These are phyloP conservation scores for Anniella stebbinsi DNA, from an alignment of 2,797 vertebrate genomes.

Conservation along the genomic window DNA sequence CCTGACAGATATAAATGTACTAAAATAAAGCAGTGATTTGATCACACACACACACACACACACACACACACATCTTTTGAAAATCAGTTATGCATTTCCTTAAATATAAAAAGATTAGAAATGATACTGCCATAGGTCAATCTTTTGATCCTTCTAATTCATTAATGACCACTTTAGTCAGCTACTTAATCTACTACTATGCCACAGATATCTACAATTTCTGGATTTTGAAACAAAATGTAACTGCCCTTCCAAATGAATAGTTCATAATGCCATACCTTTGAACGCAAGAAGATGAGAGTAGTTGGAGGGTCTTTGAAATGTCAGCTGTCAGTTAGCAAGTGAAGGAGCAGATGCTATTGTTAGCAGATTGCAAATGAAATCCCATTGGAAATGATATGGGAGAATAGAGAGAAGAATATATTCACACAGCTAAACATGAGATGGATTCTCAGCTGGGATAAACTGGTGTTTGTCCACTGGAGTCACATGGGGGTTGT, in stretches of 20 bases:
- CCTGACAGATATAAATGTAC: too few relatives aligned
- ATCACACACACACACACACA: background rate
- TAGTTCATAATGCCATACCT: background rate
- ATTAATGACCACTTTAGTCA: background rate
- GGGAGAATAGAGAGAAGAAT: background rate
- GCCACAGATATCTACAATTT: background rate
- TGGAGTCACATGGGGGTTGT: background rate
- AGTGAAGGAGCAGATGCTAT: slow-evolving; percentile 15
- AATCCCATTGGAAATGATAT: background rate
- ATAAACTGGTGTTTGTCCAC: background rate
- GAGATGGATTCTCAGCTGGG: background rate
- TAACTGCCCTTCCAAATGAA: background rate
- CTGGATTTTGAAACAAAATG: background rate
- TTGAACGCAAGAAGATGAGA: background rate
- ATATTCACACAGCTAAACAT: background rate
- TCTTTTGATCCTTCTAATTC: background rate
- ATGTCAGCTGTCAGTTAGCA: background rate
- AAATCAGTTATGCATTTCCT: background rate
- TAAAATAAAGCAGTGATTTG: background rate
- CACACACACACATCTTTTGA: background rate
- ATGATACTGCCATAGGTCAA: background rate
- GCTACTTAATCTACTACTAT: background rate
- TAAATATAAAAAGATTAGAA: background rate
- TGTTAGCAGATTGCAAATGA: background rate
- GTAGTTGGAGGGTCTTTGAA: background rate